phyloP scores from a whole-genome alignment of 2,113 vertebrate genomes.

The Anolis sagrei region DNA sequence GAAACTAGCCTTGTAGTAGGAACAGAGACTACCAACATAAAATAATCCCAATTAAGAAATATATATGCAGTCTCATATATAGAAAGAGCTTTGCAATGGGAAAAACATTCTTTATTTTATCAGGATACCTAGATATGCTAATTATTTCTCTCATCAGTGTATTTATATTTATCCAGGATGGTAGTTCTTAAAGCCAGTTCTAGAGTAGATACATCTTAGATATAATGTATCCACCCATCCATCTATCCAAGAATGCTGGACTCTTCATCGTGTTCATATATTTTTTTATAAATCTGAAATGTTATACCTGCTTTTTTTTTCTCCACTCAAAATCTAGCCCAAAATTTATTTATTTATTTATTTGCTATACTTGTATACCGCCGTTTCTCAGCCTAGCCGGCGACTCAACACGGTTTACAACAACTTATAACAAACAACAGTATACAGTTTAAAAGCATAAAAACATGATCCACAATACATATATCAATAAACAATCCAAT shows the following conservation, averaged over 20 bases:
- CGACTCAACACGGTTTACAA: too few species aligned
- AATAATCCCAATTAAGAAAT: not conserved
- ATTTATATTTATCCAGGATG: not conserved
- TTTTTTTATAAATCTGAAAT: not conserved
- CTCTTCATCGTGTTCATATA: not conserved
- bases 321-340: not conserved
- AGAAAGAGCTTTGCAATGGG: rapidly evolving
- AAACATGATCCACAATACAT: too few species aligned
- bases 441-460: too few species aligned
- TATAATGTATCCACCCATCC: not conserved
- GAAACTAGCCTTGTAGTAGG: not conserved
- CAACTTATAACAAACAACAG: too few species aligned
- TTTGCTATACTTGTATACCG: too few species aligned
- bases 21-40: not conserved
- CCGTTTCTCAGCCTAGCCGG: too few species aligned
- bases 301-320: not conserved
- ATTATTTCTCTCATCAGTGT: not conserved
- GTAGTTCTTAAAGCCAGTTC: not conserved
- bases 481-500: too few species aligned
- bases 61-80: not conserved
- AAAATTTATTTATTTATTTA: too few species aligned
- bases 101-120: not conserved
- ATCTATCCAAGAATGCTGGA: not conserved
- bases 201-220: too few species aligned
- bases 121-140: not conserved